Evolutionary conservation across 2,113 vertebrate genomes (phyloP).

Genomic region (Pithys albifrons): DNA sequence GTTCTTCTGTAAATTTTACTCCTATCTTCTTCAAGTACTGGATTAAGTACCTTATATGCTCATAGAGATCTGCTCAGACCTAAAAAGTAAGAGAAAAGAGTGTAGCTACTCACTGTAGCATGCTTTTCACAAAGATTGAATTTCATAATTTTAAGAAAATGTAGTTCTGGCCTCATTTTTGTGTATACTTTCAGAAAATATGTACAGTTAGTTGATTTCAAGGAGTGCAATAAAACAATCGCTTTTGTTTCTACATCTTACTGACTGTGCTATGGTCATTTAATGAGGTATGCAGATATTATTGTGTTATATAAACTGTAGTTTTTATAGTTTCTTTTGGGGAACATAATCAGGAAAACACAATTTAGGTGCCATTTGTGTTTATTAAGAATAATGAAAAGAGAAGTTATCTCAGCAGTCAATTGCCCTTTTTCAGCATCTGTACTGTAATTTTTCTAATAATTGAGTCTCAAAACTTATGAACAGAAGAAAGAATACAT

Average conservation of each 20-base stretch:
- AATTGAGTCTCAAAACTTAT: not conserved
- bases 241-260: not conserved
- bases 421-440: not conserved
- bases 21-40: not conserved
- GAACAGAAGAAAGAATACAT: not conserved
- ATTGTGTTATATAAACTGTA: not conserved
- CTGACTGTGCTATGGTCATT: not conserved
- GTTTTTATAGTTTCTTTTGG: not conserved
- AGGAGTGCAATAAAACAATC: not conserved
- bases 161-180: not conserved
- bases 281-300: not conserved
- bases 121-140: not conserved
- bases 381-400: conserved; percentile 40
- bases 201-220: not conserved
- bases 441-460: not conserved
- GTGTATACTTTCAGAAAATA: not conserved
- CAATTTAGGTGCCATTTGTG: not conserved
- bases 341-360: not conserved
- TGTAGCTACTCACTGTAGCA: not conserved
- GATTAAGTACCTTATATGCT: not conserved
- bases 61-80: not conserved
- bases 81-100: not conserved
- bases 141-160: not conserved
- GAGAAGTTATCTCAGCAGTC: not conserved
- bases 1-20: not conserved